Conservation (phyloP, 2,797 vertebrate genomes). For the Scyliorhinus canicula region DNA sequence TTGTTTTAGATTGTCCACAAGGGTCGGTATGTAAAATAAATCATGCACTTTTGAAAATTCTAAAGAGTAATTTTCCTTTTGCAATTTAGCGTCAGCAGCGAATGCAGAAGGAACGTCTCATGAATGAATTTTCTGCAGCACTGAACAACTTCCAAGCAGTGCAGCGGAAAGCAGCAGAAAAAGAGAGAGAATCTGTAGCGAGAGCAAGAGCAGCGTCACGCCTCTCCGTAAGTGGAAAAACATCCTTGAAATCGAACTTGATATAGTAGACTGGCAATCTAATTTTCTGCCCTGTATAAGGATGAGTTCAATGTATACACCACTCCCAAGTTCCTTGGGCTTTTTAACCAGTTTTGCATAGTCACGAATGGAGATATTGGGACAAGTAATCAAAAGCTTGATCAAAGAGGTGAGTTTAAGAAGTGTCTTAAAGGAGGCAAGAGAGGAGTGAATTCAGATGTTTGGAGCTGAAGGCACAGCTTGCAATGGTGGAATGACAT, state of each 20-base stretch:
- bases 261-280: neutral
- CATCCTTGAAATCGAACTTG: neutral
- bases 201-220: slow-evolving; percentile 78
- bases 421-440: neutral
- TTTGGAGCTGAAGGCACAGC: neutral
- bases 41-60: neutral
- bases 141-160: slow-evolving; percentile 91
- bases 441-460: neutral
- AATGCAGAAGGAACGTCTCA: slow-evolving; percentile 90
- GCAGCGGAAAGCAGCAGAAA: slow-evolving; percentile 81
- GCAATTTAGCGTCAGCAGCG: slow-evolving; percentile 79
- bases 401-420: neutral
- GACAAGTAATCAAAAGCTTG: too few species aligned
- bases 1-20: neutral
- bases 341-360: neutral
- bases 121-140: slow-evolving; percentile 89
- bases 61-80: neutral
- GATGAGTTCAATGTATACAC: neutral
- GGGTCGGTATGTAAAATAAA: neutral
- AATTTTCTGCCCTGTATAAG: neutral
- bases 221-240: slow-evolving; percentile 58
- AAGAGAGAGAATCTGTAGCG: slow-evolving; percentile 85
- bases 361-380: neutral
- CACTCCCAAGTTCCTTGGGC: too few species aligned
- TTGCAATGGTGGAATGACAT: too few species aligned